These are phyloP conservation scores for Pitangus sulphuratus DNA, from an alignment of 2,797 vertebrate genomes.

Conservation along the genomic window DNA sequence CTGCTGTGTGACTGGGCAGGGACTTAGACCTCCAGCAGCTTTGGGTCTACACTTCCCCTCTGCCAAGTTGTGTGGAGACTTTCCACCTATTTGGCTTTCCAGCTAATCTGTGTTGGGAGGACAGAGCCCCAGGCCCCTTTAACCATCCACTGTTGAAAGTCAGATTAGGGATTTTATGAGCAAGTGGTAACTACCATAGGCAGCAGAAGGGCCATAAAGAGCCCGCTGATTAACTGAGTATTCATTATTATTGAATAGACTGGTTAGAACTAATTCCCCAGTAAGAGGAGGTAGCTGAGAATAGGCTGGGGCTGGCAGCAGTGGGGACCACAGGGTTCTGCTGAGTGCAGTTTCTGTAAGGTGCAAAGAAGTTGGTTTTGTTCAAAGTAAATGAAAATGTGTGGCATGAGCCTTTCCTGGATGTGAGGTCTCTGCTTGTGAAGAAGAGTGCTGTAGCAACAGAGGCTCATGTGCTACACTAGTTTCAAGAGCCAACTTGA, in stretches of 20 bases:
- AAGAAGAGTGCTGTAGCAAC: neutral
- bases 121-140: neutral
- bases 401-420: neutral
- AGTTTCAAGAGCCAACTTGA: neutral
- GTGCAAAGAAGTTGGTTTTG: neutral
- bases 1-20: neutral
- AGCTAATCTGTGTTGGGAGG: neutral
- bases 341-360: neutral
- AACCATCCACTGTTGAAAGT: conserved; percentile 7
- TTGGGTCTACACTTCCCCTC: neutral
- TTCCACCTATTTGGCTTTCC: neutral
- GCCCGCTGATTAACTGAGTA: conserved; percentile 43
- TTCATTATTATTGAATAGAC: conserved; percentile 47
- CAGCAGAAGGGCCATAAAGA: conserved; percentile 26
- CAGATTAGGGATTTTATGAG: conserved; percentile 54
- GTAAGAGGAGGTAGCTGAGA: neutral
- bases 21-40: fast-evolving
- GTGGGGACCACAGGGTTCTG: neutral
- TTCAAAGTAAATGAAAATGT: neutral
- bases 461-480: neutral
- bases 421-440: neutral
- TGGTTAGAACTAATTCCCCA: neutral
- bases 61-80: neutral
- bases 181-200: conserved; percentile 34
- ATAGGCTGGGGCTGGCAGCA: neutral